Evolutionary conservation across 2,113 vertebrate genomes (phyloP).

Genomic region (Neotoma lepida): DNA sequence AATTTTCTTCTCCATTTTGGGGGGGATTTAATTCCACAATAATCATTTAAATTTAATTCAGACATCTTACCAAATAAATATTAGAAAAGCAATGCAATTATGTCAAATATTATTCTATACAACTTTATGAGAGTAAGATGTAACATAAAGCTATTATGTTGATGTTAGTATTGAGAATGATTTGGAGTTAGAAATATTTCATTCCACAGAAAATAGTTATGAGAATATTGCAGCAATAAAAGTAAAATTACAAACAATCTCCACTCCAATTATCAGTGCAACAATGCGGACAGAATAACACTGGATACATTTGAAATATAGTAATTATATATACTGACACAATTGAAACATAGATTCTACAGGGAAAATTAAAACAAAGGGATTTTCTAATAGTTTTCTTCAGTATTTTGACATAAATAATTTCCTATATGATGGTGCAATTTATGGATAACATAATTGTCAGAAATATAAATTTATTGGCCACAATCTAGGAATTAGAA

Average conservation of each 20-base stretch:
- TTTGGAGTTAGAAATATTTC: neutral
- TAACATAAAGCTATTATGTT: neutral
- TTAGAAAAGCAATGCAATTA: neutral
- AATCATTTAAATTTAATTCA: constrained; percentile 17
- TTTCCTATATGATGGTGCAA: neutral
- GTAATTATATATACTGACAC: neutral
- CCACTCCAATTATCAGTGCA: neutral
- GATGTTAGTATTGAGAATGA: neutral
- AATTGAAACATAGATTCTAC: neutral
- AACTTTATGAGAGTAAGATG: neutral
- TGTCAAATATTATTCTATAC: neutral
- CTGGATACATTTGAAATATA: neutral
- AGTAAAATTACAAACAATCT: neutral
- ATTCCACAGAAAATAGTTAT: neutral
- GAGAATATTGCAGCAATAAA: neutral
- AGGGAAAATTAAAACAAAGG: neutral
- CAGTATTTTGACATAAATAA: neutral
- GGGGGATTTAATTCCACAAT: neutral
- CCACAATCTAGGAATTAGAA: neutral
- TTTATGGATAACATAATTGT: neutral
- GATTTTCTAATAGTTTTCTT: neutral
- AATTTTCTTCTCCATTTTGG: neutral
- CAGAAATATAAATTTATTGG: neutral
- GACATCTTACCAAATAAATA: neutral
- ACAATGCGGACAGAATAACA: neutral